Base-by-base conservation (phyloP, 2,113 vertebrate genomes). In the Todiramphus saurophagus region DNA sequence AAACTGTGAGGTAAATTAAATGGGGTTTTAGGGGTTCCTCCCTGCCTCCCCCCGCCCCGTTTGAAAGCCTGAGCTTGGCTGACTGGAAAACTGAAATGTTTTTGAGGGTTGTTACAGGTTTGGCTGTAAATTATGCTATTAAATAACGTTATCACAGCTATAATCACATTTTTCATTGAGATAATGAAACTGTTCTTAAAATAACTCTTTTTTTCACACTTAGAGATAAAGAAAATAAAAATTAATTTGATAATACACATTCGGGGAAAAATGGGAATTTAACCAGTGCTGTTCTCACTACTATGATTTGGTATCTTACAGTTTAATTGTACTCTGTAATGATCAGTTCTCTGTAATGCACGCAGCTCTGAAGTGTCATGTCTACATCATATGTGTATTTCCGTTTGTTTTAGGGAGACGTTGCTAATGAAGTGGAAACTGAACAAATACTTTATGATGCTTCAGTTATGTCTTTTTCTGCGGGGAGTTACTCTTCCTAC, bases 361-460 rank as follows among this genome's bases (percentile, higher is more conserved):
- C 31, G 39, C 16, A 75, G 15, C 59, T 89, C 82, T 68, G 58
- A 84, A 82, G 39, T 77, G 41, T 76, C 28, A 8, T 53, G n/a
- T 59, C 76, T 63, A 28, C 23, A 51, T 58, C 56, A 17, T 44
- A 11, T 72, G 30, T 72, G 11, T 88, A 31, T 92, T 73, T 53
- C 94, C 78, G 67, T 94, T 88, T 59, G 96, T 91, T 97, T 35
- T 85, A 99, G 99, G 99, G 99, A 8, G 99, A 99, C 81, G 99
- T 99, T 88, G 99, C 99, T 48, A 99, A 99, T 51, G 99, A 99
- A 98, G 99, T 99, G 44, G 99, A 99, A 97, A 99, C 99, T 1
- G 99, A 99, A 83, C 99, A 99, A 96, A 99, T 99, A 68, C 98
- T 99, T 93, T 98, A 99, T 15, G 99, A 99, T 53, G 99, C 99